A percentile compares a stretch with the other conserved stretches of the same genome.
phyloP scores from a whole-genome alignment of 2,797 vertebrate genomes.

The Carcharodon carcharias region DNA sequence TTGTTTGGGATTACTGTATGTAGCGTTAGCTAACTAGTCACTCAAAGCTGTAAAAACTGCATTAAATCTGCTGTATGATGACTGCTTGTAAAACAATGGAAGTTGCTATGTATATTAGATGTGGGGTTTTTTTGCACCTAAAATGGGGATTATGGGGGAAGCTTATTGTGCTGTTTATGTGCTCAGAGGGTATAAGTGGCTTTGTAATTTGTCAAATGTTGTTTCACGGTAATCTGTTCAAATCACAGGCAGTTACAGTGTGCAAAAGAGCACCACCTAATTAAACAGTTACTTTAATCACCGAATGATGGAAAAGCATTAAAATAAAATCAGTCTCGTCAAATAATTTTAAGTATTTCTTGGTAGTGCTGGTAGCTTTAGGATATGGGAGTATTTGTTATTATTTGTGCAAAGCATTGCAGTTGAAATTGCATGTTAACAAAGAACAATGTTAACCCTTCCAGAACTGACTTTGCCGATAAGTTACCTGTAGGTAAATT shows the following conservation, averaged over 20 bases:
- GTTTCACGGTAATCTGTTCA: constrained; percentile 73
- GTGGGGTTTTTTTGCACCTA: constrained; percentile 51
- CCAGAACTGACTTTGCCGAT: constrained; percentile 45
- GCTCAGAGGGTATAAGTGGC: constrained; percentile 71
- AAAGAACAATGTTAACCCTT: constrained; percentile 45
- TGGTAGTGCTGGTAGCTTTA: constrained; percentile 35
- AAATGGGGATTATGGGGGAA: constrained; percentile 68
- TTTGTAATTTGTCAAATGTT: constrained; percentile 71
- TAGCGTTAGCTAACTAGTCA: constrained; percentile 65
- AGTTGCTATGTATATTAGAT: constrained; percentile 56
- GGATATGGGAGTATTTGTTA: constrained; percentile 36
- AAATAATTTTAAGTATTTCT: constrained; percentile 32
- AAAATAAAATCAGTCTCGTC: constrained; percentile 32
- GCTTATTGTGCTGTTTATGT: constrained; percentile 64
- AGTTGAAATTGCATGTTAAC: constrained; percentile 48
- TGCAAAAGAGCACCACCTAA: constrained; percentile 60
- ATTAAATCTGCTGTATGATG: constrained; percentile 74
- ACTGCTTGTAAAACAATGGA: constrained; percentile 79
- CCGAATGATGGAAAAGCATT: constrained; percentile 61
- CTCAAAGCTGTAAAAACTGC: constrained; percentile 63
- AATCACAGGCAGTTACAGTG: constrained; percentile 63
- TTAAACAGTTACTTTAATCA: constrained; percentile 59
- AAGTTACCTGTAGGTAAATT: constrained; percentile 11
- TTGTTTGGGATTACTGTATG: constrained; percentile 60
- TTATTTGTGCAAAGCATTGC: constrained; percentile 37